Percentiles rank a stretch among this genome's conserved stretches.
These are phyloP conservation scores for Cheilosia scutellata DNA, from an alignment of 2,888 invertebrate genomes.

Conservation along the genomic window DNA sequence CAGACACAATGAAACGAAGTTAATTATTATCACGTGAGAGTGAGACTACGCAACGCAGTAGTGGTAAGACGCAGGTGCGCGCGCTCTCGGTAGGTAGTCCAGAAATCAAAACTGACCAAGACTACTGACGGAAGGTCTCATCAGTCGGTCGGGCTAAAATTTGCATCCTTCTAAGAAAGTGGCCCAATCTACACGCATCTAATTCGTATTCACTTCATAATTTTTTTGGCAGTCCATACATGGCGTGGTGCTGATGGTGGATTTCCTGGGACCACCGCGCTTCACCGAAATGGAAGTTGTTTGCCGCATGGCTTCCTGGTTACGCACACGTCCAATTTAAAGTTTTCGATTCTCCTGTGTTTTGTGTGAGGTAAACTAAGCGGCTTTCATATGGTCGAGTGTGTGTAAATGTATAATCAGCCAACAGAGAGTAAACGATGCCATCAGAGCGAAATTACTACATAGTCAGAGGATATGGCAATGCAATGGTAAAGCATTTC, in stretches of 20 bases:
- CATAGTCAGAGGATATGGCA: constrained; percentile 20
- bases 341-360: not conserved
- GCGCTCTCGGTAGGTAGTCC: not conserved
- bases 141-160: constrained; percentile 32
- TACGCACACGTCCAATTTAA: constrained; percentile 28
- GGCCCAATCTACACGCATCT: constrained; percentile 10
- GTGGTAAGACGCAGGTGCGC: constrained; percentile 29
- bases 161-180: constrained; percentile 57
- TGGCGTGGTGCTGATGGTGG: constrained; percentile 19
- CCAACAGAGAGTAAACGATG: constrained; percentile 11
- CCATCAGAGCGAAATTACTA: constrained; percentile 43
- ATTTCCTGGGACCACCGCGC: constrained; percentile 16
- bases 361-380: not conserved
- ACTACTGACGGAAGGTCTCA: not conserved
- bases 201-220: constrained; percentile 67
- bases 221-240: constrained; percentile 59
- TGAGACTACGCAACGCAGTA: too few species aligned
- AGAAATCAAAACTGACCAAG: not conserved
- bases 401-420: constrained; percentile 10
- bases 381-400: not conserved
- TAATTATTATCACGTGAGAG: constrained; percentile 47
- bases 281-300: constrained; percentile 25
- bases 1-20: constrained; percentile 3
- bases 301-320: constrained; percentile 48
- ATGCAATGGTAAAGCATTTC: constrained; percentile 43